Evolutionary conservation across 2,797 vertebrate species (phyloP).

Genomic region (Gymnoscopelus microlampas): DNA sequence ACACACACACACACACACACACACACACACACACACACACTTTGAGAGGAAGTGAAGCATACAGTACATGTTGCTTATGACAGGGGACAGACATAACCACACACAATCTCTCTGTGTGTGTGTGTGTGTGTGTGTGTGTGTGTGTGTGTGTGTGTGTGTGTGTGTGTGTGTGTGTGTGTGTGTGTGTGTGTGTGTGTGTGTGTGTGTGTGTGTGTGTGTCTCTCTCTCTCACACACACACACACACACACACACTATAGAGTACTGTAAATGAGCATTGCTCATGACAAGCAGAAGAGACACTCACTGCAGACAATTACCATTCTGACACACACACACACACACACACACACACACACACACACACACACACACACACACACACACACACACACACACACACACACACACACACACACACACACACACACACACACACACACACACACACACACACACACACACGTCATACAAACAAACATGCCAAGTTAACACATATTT

Average conservation of each 20-base stretch:
- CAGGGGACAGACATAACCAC: slow-evolving; percentile 31
- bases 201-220: no score
- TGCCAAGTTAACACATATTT: background rate
- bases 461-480: slow-evolving; percentile 13
- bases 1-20: background rate
- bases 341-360: slow-evolving; percentile 24
- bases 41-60: slow-evolving; percentile 57
- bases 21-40: slow-evolving; percentile 3
- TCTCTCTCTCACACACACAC: slow-evolving; percentile 2
- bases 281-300: slow-evolving; percentile 64
- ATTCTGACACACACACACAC: slow-evolving; percentile 30
- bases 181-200: no score
- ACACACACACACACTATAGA: slow-evolving; percentile 24
- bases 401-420: slow-evolving; percentile 28
- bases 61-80: slow-evolving; percentile 23
- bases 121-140: no score
- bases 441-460: slow-evolving; percentile 43
- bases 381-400: slow-evolving; percentile 41
- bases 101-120: no score
- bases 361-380: background rate
- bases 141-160: no score
- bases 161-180: no score
- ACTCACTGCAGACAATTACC: slow-evolving; percentile 67
- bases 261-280: slow-evolving; percentile 56
- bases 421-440: background rate